Percentiles rank a stretch among this genome's conserved stretches.
These are phyloP conservation scores for Drosophila subquinaria DNA, from an alignment of 2,888 invertebrate species.

Conservation along the genomic window DNA sequence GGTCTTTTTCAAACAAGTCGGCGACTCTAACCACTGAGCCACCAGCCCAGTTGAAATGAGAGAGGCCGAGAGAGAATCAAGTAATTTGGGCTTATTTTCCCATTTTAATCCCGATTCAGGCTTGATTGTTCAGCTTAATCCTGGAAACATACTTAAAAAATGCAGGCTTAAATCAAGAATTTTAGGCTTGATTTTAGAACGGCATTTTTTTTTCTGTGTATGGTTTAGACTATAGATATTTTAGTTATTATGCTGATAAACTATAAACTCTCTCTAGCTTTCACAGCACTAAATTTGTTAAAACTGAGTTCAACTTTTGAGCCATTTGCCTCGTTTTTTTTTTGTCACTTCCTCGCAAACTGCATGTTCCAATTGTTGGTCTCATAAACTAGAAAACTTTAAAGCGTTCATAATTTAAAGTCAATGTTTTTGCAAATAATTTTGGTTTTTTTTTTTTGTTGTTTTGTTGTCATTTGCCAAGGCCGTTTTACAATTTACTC, in stretches of 20 bases:
- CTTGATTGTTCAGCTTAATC: no score
- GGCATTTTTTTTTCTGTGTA: no score
- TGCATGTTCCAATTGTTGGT: constrained; percentile 13
- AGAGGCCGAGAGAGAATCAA: no score
- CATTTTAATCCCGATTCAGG: no score
- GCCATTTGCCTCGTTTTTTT: neutral
- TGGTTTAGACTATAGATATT: neutral
- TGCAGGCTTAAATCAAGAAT: no score
- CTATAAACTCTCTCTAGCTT: neutral
- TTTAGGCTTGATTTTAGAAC: no score
- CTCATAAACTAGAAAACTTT: constrained; percentile 47
- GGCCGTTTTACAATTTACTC: constrained; percentile 44
- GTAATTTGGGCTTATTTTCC: no score
- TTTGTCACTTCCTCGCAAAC: neutral
- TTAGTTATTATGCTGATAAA: neutral
- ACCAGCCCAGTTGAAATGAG: no score
- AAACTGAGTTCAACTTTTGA: neutral
- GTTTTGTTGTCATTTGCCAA: constrained; percentile 32
- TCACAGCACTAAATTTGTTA: neutral
- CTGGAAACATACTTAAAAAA: no score
- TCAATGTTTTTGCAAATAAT: constrained; percentile 4
- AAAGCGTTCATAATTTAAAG: constrained; percentile 51
- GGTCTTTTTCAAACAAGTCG: no score
- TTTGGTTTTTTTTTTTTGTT: neutral
- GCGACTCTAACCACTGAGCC: no score